Evolutionary conservation across 92 coral and sea anemone species (phyloP).

Genomic region (Nematostella vectensis): DNA sequence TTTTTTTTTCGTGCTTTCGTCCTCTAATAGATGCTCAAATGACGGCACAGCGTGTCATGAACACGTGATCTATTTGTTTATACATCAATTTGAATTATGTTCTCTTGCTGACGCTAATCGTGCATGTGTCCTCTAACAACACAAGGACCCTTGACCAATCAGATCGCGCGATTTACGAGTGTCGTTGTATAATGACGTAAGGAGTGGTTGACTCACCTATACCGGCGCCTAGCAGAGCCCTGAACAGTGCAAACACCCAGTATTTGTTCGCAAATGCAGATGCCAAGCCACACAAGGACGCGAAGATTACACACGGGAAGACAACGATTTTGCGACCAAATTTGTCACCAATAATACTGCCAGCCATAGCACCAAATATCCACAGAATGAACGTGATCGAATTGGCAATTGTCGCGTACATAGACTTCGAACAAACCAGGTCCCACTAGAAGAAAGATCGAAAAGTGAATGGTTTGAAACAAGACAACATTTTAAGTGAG

Average conservation of each 20-base stretch:
- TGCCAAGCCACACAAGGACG: slow-evolving; percentile 16
- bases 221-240: slow-evolving; percentile 28
- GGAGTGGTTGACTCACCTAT: slow-evolving; percentile 27
- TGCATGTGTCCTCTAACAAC: too few species aligned
- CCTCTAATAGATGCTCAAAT: too few species aligned
- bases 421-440: slow-evolving; percentile 50
- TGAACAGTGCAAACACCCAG: slow-evolving; percentile 43
- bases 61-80: too few species aligned
- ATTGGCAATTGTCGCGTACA: slow-evolving; percentile 28
- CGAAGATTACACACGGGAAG: slow-evolving; percentile 16
- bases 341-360: slow-evolving; percentile 38
- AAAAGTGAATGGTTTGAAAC: too few species aligned
- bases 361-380: slow-evolving; percentile 21
- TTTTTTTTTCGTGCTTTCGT: too few species aligned
- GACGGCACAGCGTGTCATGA: too few species aligned
- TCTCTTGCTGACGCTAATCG: too few species aligned
- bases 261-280: slow-evolving; percentile 30
- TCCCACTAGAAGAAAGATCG: slow-evolving; percentile 32
- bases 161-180: too few species aligned
- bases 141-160: too few species aligned
- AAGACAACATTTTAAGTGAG: too few species aligned
- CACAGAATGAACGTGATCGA: slow-evolving; percentile 29
- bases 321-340: slow-evolving; percentile 26
- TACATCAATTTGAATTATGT: too few species aligned
- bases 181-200: too few species aligned